Base-by-base conservation (phyloP, 2,113 vertebrate species). In the Caranx ignobilis region DNA sequence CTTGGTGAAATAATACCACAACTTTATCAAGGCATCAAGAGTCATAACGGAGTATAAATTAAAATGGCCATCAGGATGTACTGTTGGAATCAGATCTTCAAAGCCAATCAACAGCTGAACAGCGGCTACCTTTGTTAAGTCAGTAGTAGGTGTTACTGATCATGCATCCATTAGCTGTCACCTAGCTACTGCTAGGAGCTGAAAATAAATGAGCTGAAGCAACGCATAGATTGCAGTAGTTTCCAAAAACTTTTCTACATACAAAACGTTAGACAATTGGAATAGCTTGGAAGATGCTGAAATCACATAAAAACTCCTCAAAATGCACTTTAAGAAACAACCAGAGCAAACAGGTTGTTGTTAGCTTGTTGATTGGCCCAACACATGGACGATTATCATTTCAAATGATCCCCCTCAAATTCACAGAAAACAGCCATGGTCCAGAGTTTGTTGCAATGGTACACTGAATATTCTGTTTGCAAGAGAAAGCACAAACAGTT, bases 351-450 rank as follows among this genome's bases (percentile, higher is more conserved):
- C 52, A 41, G 41, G n/a, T 26, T 35, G 41, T 31, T 3, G 5
- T 2, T 41, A 48, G 55, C 54, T 21, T 60, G 18, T 62, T 48
- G 57, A 71, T 56, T 41, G 7, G 31, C 10, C 21, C 16, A 16
- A n/a, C 5, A 50, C 3, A 21, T 6, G 11, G 6, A 6, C 57
- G 15, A 19, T 15, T 11, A 2, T 19, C 16, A 10, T 57, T 75
- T 52, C 5, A 39, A 26, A 34, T 12, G 0, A 57, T 2, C 12
- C n/a, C 31, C 50, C 21, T 32, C 10, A 39, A 12, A 74, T 69
- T 63, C 65, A 10, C n/a, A 80, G 19, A 71, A 43, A 77, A 56
- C 64, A 69, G 77, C 74, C 70, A 52, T 4, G 18, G 21, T n/a
- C 31, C 55, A 26, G 55, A 35, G 54, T 64, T 37, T n/a, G n/a